Conservation (phyloP, 2,888 invertebrate species). For the Brassicogethes aeneus region DNA sequence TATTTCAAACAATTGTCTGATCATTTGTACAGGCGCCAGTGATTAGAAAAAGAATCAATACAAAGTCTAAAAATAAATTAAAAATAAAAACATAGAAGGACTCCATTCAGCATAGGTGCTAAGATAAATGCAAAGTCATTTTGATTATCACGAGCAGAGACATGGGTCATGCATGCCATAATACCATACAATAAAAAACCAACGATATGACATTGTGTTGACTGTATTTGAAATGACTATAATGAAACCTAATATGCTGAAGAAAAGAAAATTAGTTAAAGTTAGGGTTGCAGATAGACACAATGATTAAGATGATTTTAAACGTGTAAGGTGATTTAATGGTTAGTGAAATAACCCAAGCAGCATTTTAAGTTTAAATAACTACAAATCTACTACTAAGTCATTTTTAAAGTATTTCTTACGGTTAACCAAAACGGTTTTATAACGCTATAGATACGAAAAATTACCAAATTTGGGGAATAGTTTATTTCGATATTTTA, state of each 20-base stretch:
- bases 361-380: no score
- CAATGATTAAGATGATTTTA: constrained; percentile 8
- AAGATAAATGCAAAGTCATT: neutral
- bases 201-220: constrained; percentile 1
- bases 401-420: no score
- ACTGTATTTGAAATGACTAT: neutral
- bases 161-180: neutral
- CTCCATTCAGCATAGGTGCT: neutral
- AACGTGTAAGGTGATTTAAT: neutral
- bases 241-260: neutral
- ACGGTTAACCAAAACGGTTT: no score
- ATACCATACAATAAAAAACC: neutral
- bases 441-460: no score
- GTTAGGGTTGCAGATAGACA: constrained; percentile 3
- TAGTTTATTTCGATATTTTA: no score
- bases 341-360: no score
- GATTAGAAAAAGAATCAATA: neutral
- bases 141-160: constrained; percentile 2
- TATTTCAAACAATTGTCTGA: neutral
- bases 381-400: no score
- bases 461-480: no score
- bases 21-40: neutral
- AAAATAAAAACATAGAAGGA: neutral
- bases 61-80: neutral
- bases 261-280: neutral